phyloP scores from a whole-genome alignment of 1,140 invertebrate genomes.

The Gonioctena quinquepunctata region DNA sequence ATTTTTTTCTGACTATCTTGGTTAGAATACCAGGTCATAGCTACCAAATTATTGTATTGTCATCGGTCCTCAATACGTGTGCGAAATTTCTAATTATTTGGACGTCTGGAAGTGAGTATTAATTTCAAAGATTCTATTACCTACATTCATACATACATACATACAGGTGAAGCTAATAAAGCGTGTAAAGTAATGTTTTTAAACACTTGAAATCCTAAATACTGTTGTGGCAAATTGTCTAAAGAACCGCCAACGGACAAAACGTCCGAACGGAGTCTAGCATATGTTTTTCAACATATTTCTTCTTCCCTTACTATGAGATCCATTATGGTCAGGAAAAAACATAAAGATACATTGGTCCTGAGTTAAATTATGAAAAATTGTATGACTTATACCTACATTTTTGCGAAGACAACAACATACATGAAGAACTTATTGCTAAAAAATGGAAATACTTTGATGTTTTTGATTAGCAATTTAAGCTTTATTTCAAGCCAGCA shows the following conservation, averaged over 20 bases:
- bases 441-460: slow-evolving; percentile 4
- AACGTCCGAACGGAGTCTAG: background rate
- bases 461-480: slow-evolving; percentile 3
- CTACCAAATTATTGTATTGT: no score
- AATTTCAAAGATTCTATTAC: no score
- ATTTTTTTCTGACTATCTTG: no score
- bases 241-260: slow-evolving; percentile 5
- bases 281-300: background rate
- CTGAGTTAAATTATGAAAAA: background rate
- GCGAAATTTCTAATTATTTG: no score
- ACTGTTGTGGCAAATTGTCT: slow-evolving; percentile 1
- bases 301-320: slow-evolving; percentile 1
- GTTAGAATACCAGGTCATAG: no score
- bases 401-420: background rate
- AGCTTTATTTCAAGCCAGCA: slow-evolving; percentile 8
- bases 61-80: no score
- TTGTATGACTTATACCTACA: slow-evolving; percentile 10
- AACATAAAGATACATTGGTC: slow-evolving; percentile 7
- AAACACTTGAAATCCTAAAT: slow-evolving; percentile 8
- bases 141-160: no score
- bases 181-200: slow-evolving; percentile 19
- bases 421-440: background rate
- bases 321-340: background rate
- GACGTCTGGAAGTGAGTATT: no score
- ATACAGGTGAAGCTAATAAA: no score